These are phyloP conservation scores for Anoncus sp. DNA, from an alignment of 2,888 invertebrate species.

Conservation along the genomic window DNA sequence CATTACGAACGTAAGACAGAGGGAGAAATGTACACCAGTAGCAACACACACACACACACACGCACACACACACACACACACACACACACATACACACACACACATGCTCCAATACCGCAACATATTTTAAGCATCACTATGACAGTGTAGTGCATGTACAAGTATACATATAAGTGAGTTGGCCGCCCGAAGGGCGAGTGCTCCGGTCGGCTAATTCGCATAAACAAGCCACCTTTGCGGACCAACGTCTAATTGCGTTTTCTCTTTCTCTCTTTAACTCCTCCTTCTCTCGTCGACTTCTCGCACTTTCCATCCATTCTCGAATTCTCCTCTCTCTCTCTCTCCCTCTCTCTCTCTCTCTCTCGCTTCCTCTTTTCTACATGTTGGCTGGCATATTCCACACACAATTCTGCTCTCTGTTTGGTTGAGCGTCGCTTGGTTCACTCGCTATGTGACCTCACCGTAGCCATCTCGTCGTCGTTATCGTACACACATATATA, in stretches of 20 bases:
- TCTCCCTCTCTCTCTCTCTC: conserved; percentile 17
- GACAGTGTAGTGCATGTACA: conserved; percentile 1
- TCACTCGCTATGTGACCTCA: conserved; percentile 14
- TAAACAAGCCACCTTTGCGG: conserved; percentile 69
- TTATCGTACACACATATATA: neutral
- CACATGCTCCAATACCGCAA: neutral
- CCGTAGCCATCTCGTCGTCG: conserved; percentile 4
- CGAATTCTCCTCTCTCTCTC: conserved; percentile 24
- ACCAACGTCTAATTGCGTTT: conserved; percentile 71
- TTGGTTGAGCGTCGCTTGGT: conserved; percentile 39
- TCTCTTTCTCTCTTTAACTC: conserved; percentile 53
- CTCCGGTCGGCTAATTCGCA: conserved; percentile 67
- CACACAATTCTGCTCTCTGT: conserved; percentile 29
- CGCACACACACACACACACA: conserved; percentile 17
- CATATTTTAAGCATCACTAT: conserved; percentile 23
- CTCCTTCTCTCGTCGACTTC: conserved; percentile 24
- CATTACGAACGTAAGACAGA: conserved; percentile 21
- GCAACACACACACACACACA: conserved; percentile 13
- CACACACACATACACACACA: conserved; percentile 13
- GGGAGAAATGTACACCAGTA: conserved; percentile 24
- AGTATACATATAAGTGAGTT: conserved; percentile 29
- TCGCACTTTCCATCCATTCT: conserved; percentile 50
- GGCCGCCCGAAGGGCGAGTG: conserved; percentile 52
- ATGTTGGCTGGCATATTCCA: conserved; percentile 42
- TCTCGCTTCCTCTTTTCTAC: conserved; percentile 33